phyloP scores from a whole-genome alignment of 2,113 vertebrate genomes.

The Chrysemys picta region DNA sequence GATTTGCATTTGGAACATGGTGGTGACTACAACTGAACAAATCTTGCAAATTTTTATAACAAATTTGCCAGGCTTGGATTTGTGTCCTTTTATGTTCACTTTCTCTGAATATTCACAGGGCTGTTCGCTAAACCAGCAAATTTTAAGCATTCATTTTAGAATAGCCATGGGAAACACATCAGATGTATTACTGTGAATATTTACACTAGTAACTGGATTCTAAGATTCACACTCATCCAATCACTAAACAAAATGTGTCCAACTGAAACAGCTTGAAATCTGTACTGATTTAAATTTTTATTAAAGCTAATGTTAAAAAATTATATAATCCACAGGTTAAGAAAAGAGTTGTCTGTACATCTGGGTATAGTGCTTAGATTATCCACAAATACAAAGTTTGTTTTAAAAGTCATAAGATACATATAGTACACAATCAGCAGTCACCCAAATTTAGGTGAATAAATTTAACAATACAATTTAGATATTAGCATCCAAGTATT shows the following conservation, averaged over 20 bases:
- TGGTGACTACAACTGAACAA: not conserved
- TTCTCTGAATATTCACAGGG: not conserved
- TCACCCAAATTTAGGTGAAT: no score
- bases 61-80: not conserved
- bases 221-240: not conserved
- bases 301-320: no score
- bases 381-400: no score
- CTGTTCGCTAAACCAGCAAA: not conserved
- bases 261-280: not conserved
- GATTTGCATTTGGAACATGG: not conserved
- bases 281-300: not conserved
- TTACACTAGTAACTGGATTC: not conserved
- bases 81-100: not conserved
- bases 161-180: not conserved
- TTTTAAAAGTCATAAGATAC: no score
- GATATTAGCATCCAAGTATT: no score
- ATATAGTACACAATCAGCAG: no score
- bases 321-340: no score
- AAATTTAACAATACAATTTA: no score
- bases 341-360: no score
- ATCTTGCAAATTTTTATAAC: not conserved
- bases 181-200: not conserved
- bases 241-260: not conserved
- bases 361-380: no score
- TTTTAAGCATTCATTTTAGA: not conserved